These are phyloP conservation scores for Pentamera pediparva DNA, from an alignment of 53 echinoderm and acorn worm species.

Conservation along the genomic window DNA sequence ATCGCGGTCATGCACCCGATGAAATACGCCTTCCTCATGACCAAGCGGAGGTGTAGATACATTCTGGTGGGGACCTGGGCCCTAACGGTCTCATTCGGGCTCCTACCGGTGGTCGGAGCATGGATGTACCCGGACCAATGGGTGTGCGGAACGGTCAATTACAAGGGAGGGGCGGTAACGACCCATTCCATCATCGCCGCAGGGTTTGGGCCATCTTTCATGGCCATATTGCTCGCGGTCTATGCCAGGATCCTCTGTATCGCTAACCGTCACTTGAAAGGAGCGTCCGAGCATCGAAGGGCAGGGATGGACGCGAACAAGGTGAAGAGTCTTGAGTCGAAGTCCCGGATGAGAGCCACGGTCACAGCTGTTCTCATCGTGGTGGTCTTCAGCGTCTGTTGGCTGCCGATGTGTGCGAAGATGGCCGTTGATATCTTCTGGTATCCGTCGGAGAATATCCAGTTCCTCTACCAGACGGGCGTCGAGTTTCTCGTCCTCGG, in stretches of 20 bases:
- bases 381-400: slow-evolving; percentile 12
- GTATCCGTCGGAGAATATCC: not conserved
- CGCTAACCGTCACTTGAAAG: slow-evolving; percentile 3
- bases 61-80: not conserved
- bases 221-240: not conserved
- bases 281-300: not conserved
- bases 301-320: not conserved
- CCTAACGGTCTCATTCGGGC: not conserved
- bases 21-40: not conserved
- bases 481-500: not conserved
- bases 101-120: not conserved
- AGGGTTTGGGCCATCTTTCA: not conserved
- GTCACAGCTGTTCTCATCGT: slow-evolving; percentile 12
- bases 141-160: slow-evolving; percentile 3
- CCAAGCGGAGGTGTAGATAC: not conserved
- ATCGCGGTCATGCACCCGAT: slow-evolving; percentile 8
- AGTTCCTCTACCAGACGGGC: not conserved
- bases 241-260: slow-evolving; percentile 16
- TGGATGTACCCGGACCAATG: not conserved
- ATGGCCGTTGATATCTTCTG: not conserved
- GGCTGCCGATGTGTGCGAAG: slow-evolving; percentile 11
- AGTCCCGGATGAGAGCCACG: slow-evolving; percentile 7
- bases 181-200: not conserved
- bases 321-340: not conserved
- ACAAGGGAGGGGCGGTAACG: not conserved